Percentiles rank a stretch among this genome's conserved stretches.
Evolutionary conservation across 1,140 invertebrate genomes (phyloP).

Genomic region (Caerostris darwini): DNA sequence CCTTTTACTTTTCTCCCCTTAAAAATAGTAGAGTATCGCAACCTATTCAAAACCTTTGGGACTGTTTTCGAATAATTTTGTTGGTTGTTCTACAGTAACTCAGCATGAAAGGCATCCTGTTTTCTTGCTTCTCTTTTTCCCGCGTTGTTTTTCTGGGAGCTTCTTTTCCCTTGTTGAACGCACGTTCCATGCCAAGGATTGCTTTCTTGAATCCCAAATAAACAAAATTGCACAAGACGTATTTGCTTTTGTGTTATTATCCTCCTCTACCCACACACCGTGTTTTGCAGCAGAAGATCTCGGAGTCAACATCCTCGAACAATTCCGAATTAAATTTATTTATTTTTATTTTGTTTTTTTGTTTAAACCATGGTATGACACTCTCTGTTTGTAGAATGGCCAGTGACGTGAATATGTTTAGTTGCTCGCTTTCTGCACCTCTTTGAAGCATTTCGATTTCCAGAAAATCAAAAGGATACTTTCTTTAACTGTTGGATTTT

Average conservation of each 20-base stretch:
- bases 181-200: neutral
- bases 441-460: no score
- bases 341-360: neutral
- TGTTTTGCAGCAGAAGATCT: neutral
- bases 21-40: constrained; percentile 58
- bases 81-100: constrained; percentile 26
- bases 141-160: neutral
- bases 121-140: neutral
- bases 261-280: neutral
- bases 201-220: constrained; percentile 32
- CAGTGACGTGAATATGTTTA: no score
- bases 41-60: constrained; percentile 64
- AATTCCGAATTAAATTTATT: neutral
- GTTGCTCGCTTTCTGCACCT: no score
- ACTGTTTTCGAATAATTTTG: constrained; percentile 37
- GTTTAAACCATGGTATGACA: no score
- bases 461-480: no score
- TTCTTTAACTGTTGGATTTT: no score
- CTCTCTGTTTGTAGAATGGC: no score
- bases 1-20: neutral
- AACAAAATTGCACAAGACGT: constrained; percentile 20
- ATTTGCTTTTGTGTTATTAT: constrained; percentile 21
- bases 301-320: neutral
- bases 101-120: constrained; percentile 11
- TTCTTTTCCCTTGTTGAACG: constrained; percentile 20